A percentile compares a stretch with the other conserved stretches of the same genome.
Evolutionary conservation across 2,888 invertebrate species (phyloP).

Genomic region (Conistra vaccinii): DNA sequence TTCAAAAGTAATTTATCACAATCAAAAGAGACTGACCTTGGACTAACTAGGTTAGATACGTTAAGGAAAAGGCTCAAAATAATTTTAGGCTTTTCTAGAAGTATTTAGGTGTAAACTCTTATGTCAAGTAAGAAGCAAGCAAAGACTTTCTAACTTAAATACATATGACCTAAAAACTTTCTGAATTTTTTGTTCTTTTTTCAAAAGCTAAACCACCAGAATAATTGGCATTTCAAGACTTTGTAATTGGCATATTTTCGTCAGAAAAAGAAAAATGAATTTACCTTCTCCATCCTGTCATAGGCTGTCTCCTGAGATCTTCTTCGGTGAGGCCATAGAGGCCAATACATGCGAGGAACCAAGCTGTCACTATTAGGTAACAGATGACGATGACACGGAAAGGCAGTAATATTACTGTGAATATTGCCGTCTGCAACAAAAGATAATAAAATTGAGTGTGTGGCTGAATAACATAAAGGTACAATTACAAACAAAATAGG

Average conservation of each 20-base stretch:
- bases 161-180: conserved; percentile 2
- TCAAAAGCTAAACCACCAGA: conserved; percentile 22
- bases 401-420: conserved; percentile 96
- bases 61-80: not conserved
- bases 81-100: not conserved
- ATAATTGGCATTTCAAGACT: conserved; percentile 57
- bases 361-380: conserved; percentile 94
- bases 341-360: conserved; percentile 96
- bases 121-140: conserved; percentile 20
- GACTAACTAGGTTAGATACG: conserved; percentile 14
- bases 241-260: conserved; percentile 11
- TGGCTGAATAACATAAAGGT: not conserved
- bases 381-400: conserved; percentile 95
- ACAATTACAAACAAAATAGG: conserved; percentile 1
- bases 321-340: conserved; percentile 95
- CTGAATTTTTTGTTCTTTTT: not conserved
- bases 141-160: conserved; percentile 18
- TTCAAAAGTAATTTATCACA: conserved; percentile 16
- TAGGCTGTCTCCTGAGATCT: conserved; percentile 94
- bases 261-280: not conserved
- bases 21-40: conserved; percentile 23
- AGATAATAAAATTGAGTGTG: conserved; percentile 36
- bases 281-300: conserved; percentile 97
- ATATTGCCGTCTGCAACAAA: conserved; percentile 94
- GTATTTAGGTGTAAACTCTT: not conserved